phyloP scores from a whole-genome alignment of 2,888 invertebrate genomes.

The Netelia inedita region DNA sequence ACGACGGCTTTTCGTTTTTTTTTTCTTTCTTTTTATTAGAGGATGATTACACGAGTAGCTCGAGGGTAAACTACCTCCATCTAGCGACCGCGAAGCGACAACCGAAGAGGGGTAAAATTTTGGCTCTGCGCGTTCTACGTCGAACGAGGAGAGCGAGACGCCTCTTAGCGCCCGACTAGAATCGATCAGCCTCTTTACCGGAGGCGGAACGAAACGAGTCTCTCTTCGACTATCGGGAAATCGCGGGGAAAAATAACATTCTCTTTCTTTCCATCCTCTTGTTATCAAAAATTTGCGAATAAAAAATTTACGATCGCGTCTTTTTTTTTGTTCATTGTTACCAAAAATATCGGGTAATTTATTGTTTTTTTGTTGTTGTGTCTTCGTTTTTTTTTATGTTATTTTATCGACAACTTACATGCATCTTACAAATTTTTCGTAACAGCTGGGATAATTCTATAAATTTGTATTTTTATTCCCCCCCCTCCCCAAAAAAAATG shows the following conservation, averaged over 20 bases:
- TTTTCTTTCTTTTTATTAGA: too few relatives aligned
- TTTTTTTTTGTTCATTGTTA: conserved; percentile 56
- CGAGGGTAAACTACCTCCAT: conserved; percentile 51
- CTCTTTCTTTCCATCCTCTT: neutral
- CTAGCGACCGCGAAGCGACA: conserved; percentile 24
- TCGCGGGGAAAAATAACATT: neutral
- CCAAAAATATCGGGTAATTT: conserved; percentile 72
- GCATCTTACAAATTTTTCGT: conserved; percentile 61
- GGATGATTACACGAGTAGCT: neutral
- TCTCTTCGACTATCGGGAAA: conserved; percentile 5
- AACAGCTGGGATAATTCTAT: conserved; percentile 50
- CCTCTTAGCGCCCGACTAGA: too few relatives aligned
- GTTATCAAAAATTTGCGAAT: conserved; percentile 18
- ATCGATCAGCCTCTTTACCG: neutral
- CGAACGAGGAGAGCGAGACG: too few relatives aligned
- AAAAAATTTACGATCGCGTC: neutral
- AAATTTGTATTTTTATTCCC: conserved; percentile 33
- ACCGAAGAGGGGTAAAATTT: conserved; percentile 30
- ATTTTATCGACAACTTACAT: conserved; percentile 39
- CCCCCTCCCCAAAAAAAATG: neutral
- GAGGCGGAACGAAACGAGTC: neutral
- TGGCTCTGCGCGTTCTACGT: neutral
- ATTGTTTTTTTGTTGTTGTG: conserved; percentile 26
- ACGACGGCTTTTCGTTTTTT: too few relatives aligned
- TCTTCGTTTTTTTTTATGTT: conserved; percentile 23